A percentile compares a stretch with the other conserved stretches of the same genome.
Evolutionary conservation across 2,888 invertebrate species (phyloP).

Genomic region (Lasioglossum morio): DNA sequence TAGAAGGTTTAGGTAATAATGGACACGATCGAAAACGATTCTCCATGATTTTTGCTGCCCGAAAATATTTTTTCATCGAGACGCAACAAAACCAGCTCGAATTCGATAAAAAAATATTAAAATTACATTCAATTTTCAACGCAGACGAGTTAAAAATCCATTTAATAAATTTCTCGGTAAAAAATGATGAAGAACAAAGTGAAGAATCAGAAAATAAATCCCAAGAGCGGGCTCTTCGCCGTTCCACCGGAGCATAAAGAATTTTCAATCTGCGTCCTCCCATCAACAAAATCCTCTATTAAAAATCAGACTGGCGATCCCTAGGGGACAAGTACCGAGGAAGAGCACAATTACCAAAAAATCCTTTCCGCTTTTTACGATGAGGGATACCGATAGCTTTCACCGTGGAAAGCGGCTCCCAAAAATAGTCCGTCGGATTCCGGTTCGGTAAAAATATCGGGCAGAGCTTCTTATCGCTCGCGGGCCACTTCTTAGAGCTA

Average conservation of each 20-base stretch:
- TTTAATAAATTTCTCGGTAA: neutral
- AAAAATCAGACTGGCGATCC: neutral
- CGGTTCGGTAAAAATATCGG: neutral
- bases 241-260: neutral
- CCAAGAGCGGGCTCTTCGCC: neutral
- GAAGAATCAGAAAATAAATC: neutral
- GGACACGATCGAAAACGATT: no score
- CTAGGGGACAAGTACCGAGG: neutral
- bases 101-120: no score
- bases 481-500: constrained; percentile 16
- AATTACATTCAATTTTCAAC: no score
- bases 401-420: neutral
- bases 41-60: no score
- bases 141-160: no score
- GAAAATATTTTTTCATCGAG: no score
- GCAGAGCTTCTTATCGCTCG: neutral
- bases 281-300: neutral
- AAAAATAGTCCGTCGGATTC: constrained; percentile 6
- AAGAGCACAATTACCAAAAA: constrained; percentile 1
- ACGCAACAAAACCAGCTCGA: no score
- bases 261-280: neutral
- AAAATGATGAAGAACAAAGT: neutral
- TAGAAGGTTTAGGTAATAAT: no score
- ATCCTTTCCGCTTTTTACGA: neutral
- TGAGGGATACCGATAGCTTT: neutral